Percentiles rank a stretch among this genome's conserved stretches.
Evolutionary conservation across 2,888 invertebrate genomes (phyloP).

Genomic region (Epinotia nisella): DNA sequence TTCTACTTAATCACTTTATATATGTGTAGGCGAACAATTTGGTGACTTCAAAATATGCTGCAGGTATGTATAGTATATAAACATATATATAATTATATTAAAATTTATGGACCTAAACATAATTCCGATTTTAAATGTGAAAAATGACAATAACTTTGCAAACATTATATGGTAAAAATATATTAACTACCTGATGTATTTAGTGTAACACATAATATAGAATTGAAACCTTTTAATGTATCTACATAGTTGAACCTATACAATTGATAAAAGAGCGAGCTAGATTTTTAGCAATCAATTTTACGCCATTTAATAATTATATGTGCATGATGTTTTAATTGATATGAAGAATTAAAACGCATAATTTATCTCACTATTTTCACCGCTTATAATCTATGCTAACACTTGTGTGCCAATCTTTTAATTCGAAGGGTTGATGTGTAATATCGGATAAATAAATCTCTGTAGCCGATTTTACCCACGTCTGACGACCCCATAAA

Average conservation of each 20-base stretch:
- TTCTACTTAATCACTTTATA: too few relatives aligned
- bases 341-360: too few relatives aligned
- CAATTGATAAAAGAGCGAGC: neutral
- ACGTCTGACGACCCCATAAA: too few relatives aligned
- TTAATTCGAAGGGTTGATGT: too few relatives aligned
- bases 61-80: neutral
- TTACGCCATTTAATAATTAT: too few relatives aligned
- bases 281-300: too few relatives aligned
- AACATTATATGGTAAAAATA: conserved; percentile 8
- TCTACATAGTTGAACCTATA: neutral
- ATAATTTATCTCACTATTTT: too few relatives aligned
- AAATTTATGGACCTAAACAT: neutral
- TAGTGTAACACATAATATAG: neutral
- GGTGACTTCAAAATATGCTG: neutral
- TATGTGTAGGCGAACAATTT: neutral
- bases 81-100: neutral
- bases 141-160: conserved; percentile 15
- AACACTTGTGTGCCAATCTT: too few relatives aligned
- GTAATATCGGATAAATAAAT: too few relatives aligned
- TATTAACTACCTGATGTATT: neutral
- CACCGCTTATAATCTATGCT: neutral
- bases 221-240: neutral
- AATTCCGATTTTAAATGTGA: conserved; percentile 29
- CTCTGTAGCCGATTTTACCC: too few relatives aligned
- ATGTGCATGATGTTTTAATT: too few relatives aligned